phyloP scores from a whole-genome alignment of 2,888 invertebrate species.

The Cepaea hortensis region DNA sequence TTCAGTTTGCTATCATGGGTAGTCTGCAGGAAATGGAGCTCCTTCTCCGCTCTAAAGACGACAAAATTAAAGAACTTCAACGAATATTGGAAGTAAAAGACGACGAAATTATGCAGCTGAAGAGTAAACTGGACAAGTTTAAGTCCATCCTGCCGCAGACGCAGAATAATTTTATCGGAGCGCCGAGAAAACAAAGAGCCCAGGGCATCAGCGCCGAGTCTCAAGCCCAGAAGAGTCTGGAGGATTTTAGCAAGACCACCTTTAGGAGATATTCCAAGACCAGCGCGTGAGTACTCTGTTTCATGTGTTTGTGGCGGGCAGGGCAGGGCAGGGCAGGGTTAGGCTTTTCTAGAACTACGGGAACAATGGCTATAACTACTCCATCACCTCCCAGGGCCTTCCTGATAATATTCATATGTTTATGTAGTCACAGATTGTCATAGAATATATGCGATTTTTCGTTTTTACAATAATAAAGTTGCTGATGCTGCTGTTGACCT shows the following conservation, averaged over 20 bases:
- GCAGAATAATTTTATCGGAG: constrained; percentile 65
- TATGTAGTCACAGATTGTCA: too few relatives aligned
- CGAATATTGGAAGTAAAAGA: constrained; percentile 77
- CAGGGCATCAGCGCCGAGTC: constrained; percentile 97
- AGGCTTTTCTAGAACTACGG: too few relatives aligned
- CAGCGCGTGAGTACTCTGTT: constrained; percentile 82
- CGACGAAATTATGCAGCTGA: constrained; percentile 67
- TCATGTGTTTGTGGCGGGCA: too few relatives aligned
- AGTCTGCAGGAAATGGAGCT: constrained; percentile 75
- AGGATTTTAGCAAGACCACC: constrained; percentile 85
- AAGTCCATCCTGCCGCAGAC: constrained; percentile 71
- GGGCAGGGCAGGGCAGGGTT: too few relatives aligned
- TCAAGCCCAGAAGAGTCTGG: constrained; percentile 86
- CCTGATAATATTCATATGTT: too few relatives aligned
- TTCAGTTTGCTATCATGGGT: constrained; percentile 54
- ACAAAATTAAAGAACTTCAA: constrained; percentile 87
- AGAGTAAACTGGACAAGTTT: constrained; percentile 75
- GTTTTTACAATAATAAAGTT: too few relatives aligned
- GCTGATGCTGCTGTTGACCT: too few relatives aligned
- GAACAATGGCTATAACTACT: too few relatives aligned
- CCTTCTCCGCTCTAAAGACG: constrained; percentile 84
- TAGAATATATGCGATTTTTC: too few relatives aligned
- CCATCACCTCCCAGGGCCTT: too few relatives aligned
- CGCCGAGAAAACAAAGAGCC: constrained; percentile 86
- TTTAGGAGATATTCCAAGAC: constrained; percentile 84